A percentile compares a stretch with the other conserved stretches of the same genome.
These are phyloP conservation scores for Crypturellus undulatus DNA, from an alignment of 2,113 vertebrate genomes.

Conservation along the genomic window DNA sequence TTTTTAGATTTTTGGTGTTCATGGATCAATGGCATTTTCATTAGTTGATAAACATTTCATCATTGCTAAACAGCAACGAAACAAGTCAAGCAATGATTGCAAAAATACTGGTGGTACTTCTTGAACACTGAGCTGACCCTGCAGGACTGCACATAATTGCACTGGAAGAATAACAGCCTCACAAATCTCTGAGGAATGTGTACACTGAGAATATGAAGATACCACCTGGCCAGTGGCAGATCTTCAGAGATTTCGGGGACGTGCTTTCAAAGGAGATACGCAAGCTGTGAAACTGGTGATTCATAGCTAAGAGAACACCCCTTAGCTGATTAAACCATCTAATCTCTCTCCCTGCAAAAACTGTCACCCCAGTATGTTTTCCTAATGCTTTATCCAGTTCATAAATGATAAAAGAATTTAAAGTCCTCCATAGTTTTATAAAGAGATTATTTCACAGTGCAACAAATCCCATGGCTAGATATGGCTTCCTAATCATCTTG, in stretches of 20 bases:
- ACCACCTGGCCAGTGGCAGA: neutral
- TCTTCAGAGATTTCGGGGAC: neutral
- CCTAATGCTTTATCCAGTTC: neutral
- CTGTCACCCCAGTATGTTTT: neutral
- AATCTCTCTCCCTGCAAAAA: neutral
- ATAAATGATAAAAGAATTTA: neutral
- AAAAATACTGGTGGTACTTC: neutral
- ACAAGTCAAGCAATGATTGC: neutral
- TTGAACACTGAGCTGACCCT: neutral
- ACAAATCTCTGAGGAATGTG: neutral
- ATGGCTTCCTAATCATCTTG: neutral
- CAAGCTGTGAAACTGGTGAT: neutral
- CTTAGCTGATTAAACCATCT: neutral
- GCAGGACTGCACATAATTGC: neutral
- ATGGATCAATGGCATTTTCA: slow-evolving; percentile 19
- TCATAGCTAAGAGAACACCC: neutral
- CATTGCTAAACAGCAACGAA: neutral
- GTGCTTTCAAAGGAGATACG: neutral
- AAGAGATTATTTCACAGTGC: neutral
- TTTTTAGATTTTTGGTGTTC: slow-evolving; percentile 25
- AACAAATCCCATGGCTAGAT: neutral
- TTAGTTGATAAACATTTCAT: neutral
- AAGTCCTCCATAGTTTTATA: neutral
- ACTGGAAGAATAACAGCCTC: neutral
- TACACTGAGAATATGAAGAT: neutral